phyloP scores from a whole-genome alignment of 2,113 vertebrate species.

The Verasper variegatus region DNA sequence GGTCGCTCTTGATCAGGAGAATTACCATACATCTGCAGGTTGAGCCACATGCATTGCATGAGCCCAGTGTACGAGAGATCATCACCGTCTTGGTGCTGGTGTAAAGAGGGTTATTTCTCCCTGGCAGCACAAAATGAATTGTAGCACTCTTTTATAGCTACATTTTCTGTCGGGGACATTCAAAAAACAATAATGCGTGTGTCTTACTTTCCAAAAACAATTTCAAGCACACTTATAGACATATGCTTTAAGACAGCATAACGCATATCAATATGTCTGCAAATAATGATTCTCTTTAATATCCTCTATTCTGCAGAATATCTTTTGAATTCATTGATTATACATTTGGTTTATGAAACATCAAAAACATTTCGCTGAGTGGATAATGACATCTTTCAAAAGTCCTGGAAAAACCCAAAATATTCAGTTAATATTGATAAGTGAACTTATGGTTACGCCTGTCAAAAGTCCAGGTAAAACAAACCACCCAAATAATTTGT shows the following conservation, averaged over 20 bases:
- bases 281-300: no score
- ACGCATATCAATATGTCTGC: neutral
- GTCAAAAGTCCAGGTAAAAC: no score
- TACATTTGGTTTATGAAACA: no score
- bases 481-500: no score
- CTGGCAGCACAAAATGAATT: conserved; percentile 2
- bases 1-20: conserved; percentile 64
- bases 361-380: no score
- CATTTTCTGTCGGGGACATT: neutral
- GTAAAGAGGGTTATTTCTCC: conserved; percentile 15
- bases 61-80: conserved; percentile 3
- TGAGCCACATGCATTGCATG: conserved; percentile 27
- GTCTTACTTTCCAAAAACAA: neutral
- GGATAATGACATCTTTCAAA: no score
- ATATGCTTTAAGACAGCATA: neutral
- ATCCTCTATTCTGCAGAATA: no score
- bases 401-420: no score
- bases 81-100: neutral
- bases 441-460: no score
- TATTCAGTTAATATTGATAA: no score
- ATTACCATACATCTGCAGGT: conserved; percentile 62
- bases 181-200: neutral
- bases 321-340: no score
- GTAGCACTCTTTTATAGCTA: neutral
- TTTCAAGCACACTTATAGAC: neutral